Evolutionary conservation across 1,140 invertebrate species (phyloP).

Genomic region (Dreissena polymorpha): DNA sequence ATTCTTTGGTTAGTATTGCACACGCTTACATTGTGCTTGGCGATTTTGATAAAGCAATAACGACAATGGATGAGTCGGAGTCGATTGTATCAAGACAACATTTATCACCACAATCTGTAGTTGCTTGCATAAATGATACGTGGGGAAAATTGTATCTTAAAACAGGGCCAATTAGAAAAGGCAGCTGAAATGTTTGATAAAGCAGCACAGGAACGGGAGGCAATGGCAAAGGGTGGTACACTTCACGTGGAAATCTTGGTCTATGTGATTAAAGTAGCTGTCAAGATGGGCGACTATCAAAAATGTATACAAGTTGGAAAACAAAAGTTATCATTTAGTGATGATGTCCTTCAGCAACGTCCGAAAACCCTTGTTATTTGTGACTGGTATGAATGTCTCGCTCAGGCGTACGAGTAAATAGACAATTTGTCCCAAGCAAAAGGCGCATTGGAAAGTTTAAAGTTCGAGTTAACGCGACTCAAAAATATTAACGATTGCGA

Average conservation of each 20-base stretch:
- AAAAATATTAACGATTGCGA: too few species aligned
- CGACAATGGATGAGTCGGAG: constrained; percentile 32
- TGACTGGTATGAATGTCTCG: constrained; percentile 33
- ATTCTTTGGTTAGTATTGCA: constrained; percentile 36
- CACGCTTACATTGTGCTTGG: not conserved
- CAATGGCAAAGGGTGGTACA: not conserved
- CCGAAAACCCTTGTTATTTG: constrained; percentile 28
- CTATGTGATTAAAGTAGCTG: constrained; percentile 19
- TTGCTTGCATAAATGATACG: constrained; percentile 32
- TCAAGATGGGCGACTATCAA: not conserved
- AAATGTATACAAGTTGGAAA: constrained; percentile 6
- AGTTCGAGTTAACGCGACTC: too few species aligned
- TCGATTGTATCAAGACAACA: not conserved
- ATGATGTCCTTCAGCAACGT: not conserved
- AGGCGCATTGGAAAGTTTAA: too few species aligned
- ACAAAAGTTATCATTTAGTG: constrained; percentile 20
- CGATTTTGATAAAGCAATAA: constrained; percentile 17
- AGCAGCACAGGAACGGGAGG: constrained; percentile 21
- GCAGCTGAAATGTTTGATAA: constrained; percentile 29
- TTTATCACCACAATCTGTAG: not conserved
- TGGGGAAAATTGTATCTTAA: constrained; percentile 26
- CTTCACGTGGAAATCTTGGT: constrained; percentile 37
- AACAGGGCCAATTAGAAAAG: not conserved
- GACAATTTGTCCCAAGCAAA: too few species aligned
- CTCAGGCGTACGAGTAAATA: not conserved